Base-by-base conservation (phyloP, 2,113 vertebrate genomes). In the Opisthocomus hoazin region DNA sequence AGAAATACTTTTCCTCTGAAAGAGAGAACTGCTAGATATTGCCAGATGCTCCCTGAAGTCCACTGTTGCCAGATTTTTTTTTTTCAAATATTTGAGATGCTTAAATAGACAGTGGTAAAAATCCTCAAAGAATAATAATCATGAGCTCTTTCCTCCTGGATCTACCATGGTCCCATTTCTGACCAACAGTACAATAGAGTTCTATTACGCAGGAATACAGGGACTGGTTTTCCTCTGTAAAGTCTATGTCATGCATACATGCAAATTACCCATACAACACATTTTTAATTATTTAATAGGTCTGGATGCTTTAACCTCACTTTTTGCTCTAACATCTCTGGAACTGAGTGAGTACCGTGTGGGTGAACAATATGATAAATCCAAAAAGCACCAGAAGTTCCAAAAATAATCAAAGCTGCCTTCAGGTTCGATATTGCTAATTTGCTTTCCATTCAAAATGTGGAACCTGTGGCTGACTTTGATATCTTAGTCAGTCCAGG, bases 401-500 rank as follows among this genome's bases (percentile, higher is more conserved):
- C 23, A 27, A 71, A 84, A 24, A 57, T 71, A 84, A 53, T 64
- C 36, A 79, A 68, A 85, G 64, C 12, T 83, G 15, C 34, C 22
- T 82, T 93, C 30, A 41, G 26, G 30, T 78, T 86, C 60, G 22
- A 57, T 68, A 73, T 11, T 57, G 53, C 18, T 68, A 60, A 68
- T 89, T 90, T 89, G 68, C 84, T 87, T 93, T 94, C 61, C 27
- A 53, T 84, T 88, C 64, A 87, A 84, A 94, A 79, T 46, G 15
- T 45, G 41, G 73, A 84, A 68, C 15, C 29, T 34, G 9, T 50
- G 51, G 36, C 39, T 94, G 65, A 69, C 17, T 83, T 80, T 53
- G 37, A 45, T 87, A 53, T 71, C 71, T 71, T 75, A 87, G 76
- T 75, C 73, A 79, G 69, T 84, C 22, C 58, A 73, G 80, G 60